These are phyloP conservation scores for Osmerus eperlanus DNA, from an alignment of 2,113 vertebrate genomes.

Conservation along the genomic window DNA sequence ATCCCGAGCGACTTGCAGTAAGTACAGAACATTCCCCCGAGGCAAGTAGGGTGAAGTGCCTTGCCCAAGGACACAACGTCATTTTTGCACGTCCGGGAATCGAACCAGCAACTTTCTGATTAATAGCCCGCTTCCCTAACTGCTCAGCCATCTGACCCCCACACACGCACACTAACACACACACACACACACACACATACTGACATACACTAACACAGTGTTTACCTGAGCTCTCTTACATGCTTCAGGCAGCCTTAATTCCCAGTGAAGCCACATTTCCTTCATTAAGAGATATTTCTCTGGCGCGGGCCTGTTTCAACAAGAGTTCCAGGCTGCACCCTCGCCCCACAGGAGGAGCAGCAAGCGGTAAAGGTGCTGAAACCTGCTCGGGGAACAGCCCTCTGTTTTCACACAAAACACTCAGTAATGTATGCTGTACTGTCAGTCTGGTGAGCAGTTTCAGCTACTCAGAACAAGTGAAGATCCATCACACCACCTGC, in stretches of 20 bases:
- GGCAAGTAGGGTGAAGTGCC: too few relatives aligned
- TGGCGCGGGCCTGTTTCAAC: conserved; percentile 50
- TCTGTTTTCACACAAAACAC: conserved; percentile 38
- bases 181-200: conserved; percentile 22
- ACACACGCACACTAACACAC: conserved; percentile 6
- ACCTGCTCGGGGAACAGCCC: conserved; percentile 32
- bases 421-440: conserved; percentile 23
- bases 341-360: background rate
- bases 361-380: conserved; percentile 36
- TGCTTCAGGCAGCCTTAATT: conserved; percentile 40
- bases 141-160: background rate
- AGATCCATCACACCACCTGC: too few relatives aligned
- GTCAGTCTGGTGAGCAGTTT: background rate
- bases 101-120: too few relatives aligned
- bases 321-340: conserved; percentile 42
- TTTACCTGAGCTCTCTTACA: conserved; percentile 12
- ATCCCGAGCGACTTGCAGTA: too few relatives aligned
- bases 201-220: conserved; percentile 4
- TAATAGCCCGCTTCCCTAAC: too few relatives aligned
- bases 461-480: background rate
- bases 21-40: too few relatives aligned
- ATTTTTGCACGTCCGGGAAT: too few relatives aligned
- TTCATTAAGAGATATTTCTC: conserved; percentile 52
- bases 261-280: conserved; percentile 52
- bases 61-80: too few relatives aligned